Conservation (phyloP, 1,140 invertebrate species). For the Solen grandis region DNA sequence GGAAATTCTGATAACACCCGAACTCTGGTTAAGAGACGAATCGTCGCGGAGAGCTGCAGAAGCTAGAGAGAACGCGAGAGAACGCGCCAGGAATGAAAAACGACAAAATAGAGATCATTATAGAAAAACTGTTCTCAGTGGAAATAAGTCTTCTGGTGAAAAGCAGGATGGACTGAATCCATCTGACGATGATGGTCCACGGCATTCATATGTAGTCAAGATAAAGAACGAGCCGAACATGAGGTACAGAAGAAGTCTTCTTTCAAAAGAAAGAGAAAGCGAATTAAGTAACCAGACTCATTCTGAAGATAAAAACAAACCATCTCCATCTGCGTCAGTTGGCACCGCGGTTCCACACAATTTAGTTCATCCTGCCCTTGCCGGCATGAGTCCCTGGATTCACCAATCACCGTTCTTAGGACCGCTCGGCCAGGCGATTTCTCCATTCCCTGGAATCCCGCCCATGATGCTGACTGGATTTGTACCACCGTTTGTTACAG, state of each 20-base stretch:
- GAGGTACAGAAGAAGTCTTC: slow-evolving; percentile 21
- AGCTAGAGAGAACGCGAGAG: slow-evolving; percentile 22
- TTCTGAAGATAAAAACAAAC: slow-evolving; percentile 80
- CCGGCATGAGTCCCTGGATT: slow-evolving; percentile 49
- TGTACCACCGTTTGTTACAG: not conserved
- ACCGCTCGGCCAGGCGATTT: slow-evolving; percentile 58
- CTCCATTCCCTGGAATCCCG: slow-evolving; percentile 59
- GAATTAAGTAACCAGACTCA: slow-evolving; percentile 77
- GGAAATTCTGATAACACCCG: slow-evolving; percentile 89
- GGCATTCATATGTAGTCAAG: slow-evolving; percentile 84
- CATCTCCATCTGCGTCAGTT: slow-evolving; percentile 60
- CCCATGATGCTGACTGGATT: slow-evolving; percentile 19
- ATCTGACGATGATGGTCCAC: not conserved
- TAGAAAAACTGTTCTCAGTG: slow-evolving; percentile 5
- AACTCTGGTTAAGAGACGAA: slow-evolving; percentile 84
- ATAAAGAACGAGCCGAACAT: slow-evolving; percentile 65
- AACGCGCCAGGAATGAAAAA: slow-evolving; percentile 78
- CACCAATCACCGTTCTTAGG: slow-evolving; percentile 66
- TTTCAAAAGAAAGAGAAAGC: slow-evolving; percentile 65
- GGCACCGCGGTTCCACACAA: slow-evolving; percentile 44
- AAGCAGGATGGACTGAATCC: not conserved
- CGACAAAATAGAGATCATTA: slow-evolving; percentile 16
- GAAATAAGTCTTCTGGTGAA: not conserved
- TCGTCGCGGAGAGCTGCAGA: slow-evolving; percentile 24
- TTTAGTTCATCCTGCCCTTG: slow-evolving; percentile 31